Base-by-base conservation (phyloP, 2,113 vertebrate genomes). In the Gallinago jamesoni region DNA sequence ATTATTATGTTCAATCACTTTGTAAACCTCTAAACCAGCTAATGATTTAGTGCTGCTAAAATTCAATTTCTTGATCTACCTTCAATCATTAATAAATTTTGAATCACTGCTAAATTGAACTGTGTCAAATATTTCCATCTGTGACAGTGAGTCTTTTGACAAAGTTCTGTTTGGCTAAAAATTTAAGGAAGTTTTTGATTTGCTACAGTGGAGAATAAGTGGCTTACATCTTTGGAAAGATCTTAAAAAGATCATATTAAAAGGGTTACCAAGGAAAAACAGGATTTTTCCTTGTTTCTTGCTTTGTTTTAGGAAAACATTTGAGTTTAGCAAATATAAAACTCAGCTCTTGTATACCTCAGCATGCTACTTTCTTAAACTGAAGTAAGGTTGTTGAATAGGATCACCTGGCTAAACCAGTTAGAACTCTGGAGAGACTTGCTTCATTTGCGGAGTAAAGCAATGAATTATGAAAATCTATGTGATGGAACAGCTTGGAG, bases 231-330 rank as follows among this genome's bases (percentile, higher is more conserved):
- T 64, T 82, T 72, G 18, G 6, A 74, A 59, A 76, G 0, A 15
- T 23, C 2, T 60, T 37, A 24, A 60, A 60, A 35, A 60, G 59
- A 60, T 35, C 13, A 22, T 25, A 15, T 60, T 78, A 43, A 77
- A 83, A 62, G 9, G 1, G 0, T 70, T 35, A 39, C 8, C 4
- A 33, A 56, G 14, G 3, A 25, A 87, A 55, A 70, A 9, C 2
- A 23, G 4, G 2, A 0, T 1, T 1, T 50, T 39, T 73, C 4
- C 12, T 39, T 80, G 1, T 25, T 72, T 62, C 2, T 25, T 53
- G 56, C 12, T 62, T 62, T 76, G 7, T 6, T 87, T 84, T 39
- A 48, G 16, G 8, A n/a, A 74, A 27, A 30, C 3, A 24, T 66
- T 70, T 67, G 31, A 68, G 6, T 55, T 59, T 73, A 11, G 4